Conservation (phyloP, 1,140 invertebrate genomes). For the Semibalanus balanoides region DNA sequence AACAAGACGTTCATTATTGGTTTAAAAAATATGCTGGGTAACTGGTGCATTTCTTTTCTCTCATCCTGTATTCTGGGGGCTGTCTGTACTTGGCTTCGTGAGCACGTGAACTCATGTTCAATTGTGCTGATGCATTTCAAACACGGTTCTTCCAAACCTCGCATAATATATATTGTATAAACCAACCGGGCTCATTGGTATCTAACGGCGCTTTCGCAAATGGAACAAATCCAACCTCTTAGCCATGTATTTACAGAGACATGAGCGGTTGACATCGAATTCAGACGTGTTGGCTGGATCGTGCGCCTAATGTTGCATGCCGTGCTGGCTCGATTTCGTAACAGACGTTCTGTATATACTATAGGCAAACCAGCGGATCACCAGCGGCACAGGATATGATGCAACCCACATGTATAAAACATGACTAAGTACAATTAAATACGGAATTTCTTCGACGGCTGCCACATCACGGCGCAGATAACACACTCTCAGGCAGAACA, state of each 20-base stretch:
- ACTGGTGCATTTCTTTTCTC: too few species aligned
- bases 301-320: background rate
- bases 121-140: background rate
- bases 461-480: background rate
- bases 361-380: background rate
- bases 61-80: too few species aligned
- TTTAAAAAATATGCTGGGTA: too few species aligned
- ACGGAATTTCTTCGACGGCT: background rate
- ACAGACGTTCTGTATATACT: background rate
- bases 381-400: background rate
- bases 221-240: background rate
- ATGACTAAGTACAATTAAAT: slow-evolving; percentile 3
- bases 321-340: background rate
- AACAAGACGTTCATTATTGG: too few species aligned
- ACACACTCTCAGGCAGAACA: background rate
- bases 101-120: too few species aligned
- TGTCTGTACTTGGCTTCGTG: too few species aligned
- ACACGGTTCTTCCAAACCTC: background rate
- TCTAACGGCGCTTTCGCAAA: background rate
- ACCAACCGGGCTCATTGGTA: background rate
- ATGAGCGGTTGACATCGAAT: background rate
- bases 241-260: slow-evolving; percentile 2
- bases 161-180: background rate
- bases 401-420: background rate
- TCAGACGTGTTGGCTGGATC: background rate